Conservation (phyloP, 1,140 invertebrate species). For the Zophobas morio region DNA sequence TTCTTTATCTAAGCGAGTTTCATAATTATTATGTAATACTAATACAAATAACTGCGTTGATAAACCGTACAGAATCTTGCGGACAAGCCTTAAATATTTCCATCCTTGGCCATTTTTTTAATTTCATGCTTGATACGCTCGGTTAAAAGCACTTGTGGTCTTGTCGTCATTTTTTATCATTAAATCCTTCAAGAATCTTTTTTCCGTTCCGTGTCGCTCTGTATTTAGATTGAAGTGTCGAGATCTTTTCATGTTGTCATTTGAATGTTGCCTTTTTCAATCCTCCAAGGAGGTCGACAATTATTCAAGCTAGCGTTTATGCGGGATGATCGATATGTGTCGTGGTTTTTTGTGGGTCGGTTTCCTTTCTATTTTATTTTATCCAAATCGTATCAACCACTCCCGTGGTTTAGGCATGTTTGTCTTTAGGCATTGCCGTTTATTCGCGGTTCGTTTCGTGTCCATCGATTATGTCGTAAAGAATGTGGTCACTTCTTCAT, state of each 20-base stretch:
- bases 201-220: background rate
- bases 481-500: background rate
- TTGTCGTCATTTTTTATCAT: background rate
- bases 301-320: no score
- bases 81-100: background rate
- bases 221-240: background rate
- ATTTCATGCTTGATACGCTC: conserved; percentile 28
- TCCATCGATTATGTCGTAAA: conserved; percentile 21
- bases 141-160: background rate
- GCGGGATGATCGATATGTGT: no score
- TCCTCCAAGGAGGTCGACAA: no score
- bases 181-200: conserved; percentile 13
- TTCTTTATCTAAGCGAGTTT: background rate
- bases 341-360: no score
- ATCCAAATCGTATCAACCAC: conserved; percentile 1
- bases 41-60: no score
- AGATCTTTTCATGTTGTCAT: no score
- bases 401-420: background rate
- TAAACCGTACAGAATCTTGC: no score
- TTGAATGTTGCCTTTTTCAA: no score
- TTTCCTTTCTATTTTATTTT: background rate
- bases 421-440: background rate
- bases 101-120: conserved; percentile 19
- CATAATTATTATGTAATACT: no score
- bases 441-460: conserved; percentile 20